A percentile compares a stretch with the other conserved stretches of the same genome.
phyloP scores from a whole-genome alignment of 2,113 vertebrate genomes.

The Elephas maximus region DNA sequence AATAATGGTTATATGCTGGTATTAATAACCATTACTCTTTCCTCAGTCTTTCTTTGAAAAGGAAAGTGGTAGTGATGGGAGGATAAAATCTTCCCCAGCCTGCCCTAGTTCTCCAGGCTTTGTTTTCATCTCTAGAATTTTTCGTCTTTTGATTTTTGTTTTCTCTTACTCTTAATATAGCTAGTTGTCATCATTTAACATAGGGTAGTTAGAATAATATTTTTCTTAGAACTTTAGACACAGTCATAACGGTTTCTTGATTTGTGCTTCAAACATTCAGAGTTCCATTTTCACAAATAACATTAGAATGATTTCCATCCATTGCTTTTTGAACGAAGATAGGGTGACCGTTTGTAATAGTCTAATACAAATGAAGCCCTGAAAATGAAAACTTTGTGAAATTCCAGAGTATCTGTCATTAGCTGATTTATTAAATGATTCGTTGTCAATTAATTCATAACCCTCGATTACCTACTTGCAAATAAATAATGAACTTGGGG shows the following conservation, averaged over 20 bases:
- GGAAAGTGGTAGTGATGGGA: not conserved
- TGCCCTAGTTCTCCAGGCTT: not conserved
- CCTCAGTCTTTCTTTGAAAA: slow-evolving; percentile 45
- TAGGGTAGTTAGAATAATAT: slow-evolving; percentile 64
- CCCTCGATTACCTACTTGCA: slow-evolving; percentile 69
- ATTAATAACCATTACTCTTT: not conserved
- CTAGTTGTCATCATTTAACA: slow-evolving; percentile 47
- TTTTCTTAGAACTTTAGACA: slow-evolving; percentile 58
- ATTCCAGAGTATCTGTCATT: slow-evolving; percentile 71
- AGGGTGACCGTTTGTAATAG: slow-evolving; percentile 62
- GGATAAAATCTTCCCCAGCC: not conserved
- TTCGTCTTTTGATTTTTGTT: slow-evolving; percentile 5
- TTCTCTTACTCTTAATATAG: slow-evolving; percentile 33
- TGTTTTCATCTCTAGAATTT: not conserved
- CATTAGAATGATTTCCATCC: slow-evolving; percentile 42
- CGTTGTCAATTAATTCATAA: slow-evolving; percentile 77
- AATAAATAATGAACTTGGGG: slow-evolving; percentile 81
- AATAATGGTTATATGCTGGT: not conserved
- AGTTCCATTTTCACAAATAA: slow-evolving; percentile 73
- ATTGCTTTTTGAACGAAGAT: slow-evolving; percentile 69
- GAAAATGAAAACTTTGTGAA: slow-evolving; percentile 74
- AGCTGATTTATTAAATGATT: slow-evolving; percentile 79
- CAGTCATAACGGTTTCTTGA: slow-evolving; percentile 51
- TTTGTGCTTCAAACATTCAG: slow-evolving; percentile 59
- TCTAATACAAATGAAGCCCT: slow-evolving; percentile 48